phyloP scores from a whole-genome alignment of 2,888 invertebrate genomes.

The Apotomis turbidana region DNA sequence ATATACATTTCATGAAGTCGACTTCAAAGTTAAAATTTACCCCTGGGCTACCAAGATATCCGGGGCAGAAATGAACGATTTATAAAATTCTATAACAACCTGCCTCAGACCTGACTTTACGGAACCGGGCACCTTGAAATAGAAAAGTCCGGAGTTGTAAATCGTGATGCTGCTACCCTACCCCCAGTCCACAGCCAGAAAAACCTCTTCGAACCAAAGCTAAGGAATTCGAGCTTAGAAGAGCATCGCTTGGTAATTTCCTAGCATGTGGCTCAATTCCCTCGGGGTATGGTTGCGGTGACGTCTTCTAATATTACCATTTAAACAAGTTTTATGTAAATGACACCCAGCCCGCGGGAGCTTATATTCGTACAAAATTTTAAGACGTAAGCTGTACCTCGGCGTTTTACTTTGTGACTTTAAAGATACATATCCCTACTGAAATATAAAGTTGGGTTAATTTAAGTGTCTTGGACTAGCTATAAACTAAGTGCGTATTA shows the following conservation, averaged over 20 bases:
- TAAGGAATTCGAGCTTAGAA: conserved; percentile 42
- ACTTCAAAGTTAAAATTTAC: conserved; percentile 12
- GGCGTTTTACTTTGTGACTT: conserved; percentile 73
- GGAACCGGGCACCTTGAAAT: conserved; percentile 61
- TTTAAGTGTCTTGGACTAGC: too few species aligned
- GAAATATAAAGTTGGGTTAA: conserved; percentile 1
- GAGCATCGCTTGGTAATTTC: conserved; percentile 20
- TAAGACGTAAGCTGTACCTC: conserved; percentile 51
- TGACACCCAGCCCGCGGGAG: conserved; percentile 68
- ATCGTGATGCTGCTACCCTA: conserved; percentile 50
- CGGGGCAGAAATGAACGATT: conserved; percentile 27
- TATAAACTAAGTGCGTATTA: too few species aligned
- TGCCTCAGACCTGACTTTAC: conserved; percentile 50
- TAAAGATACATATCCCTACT: conserved; percentile 66
- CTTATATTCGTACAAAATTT: conserved; percentile 78
- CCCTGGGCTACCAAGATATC: conserved; percentile 6
- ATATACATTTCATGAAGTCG: conserved; percentile 3
- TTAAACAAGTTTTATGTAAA: conserved; percentile 84
- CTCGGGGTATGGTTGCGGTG: conserved; percentile 51
- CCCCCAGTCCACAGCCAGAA: conserved; percentile 48
- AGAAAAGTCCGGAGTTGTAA: conserved; percentile 56
- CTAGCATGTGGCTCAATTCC: conserved; percentile 42
- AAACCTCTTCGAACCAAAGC: conserved; percentile 16
- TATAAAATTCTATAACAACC: conserved; percentile 51
- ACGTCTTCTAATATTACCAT: conserved; percentile 83